phyloP scores from a whole-genome alignment of 2,888 invertebrate species.

The Polyploca ridens region DNA sequence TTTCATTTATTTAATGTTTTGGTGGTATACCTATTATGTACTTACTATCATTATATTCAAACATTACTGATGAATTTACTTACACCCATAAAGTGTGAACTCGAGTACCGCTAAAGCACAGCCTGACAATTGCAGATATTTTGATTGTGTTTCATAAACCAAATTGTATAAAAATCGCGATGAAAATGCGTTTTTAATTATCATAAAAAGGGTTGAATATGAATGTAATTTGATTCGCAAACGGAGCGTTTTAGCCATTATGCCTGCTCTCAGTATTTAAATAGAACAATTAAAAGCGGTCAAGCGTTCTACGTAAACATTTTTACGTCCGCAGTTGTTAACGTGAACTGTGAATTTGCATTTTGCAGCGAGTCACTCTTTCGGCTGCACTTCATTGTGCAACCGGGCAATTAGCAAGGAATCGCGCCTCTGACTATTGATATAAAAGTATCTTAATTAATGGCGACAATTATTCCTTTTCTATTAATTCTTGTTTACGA shows the following conservation, averaged over 20 bases:
- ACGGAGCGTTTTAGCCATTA: constrained; percentile 50
- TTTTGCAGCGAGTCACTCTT: constrained; percentile 46
- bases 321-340: constrained; percentile 56
- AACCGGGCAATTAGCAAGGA: constrained; percentile 73
- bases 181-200: constrained; percentile 67
- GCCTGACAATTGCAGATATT: neutral
- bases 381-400: constrained; percentile 55
- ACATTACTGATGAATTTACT: too few relatives aligned
- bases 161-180: constrained; percentile 42
- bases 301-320: constrained; percentile 66
- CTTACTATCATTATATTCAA: too few relatives aligned
- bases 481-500: neutral
- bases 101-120: neutral
- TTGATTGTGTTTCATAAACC: constrained; percentile 46
- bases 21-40: too few relatives aligned
- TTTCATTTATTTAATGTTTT: too few relatives aligned
- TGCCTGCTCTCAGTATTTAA: constrained; percentile 52
- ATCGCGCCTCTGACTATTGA: constrained; percentile 67
- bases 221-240: constrained; percentile 59
- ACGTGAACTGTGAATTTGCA: constrained; percentile 54
- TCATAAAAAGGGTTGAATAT: constrained; percentile 47
- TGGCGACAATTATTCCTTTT: constrained; percentile 34
- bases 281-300: constrained; percentile 70
- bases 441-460: constrained; percentile 68
- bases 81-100: too few relatives aligned